Conservation (phyloP, 2,113 vertebrate genomes). For the Nycticryphes semicollaris region DNA sequence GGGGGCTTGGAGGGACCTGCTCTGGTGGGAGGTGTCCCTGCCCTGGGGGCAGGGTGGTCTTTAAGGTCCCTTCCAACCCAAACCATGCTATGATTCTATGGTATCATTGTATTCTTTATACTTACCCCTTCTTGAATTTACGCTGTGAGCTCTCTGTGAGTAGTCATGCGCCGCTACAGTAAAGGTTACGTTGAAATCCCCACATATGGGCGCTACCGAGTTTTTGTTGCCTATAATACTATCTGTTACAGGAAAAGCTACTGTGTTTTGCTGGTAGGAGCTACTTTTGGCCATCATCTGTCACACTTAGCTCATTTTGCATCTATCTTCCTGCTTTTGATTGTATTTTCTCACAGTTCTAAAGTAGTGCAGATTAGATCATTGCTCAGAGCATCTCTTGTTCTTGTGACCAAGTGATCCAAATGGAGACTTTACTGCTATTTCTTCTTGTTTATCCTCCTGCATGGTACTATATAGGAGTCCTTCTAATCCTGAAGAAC, state of each 20-base stretch:
- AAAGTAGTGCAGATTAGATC: neutral
- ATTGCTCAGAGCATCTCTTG: neutral
- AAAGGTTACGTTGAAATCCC: neutral
- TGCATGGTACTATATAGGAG: neutral
- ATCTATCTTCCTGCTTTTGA: neutral
- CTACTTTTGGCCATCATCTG: neutral
- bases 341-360: neutral
- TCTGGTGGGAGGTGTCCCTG: no score
- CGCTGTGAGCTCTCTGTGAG: neutral
- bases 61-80: neutral
- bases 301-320: neutral
- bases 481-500: neutral
- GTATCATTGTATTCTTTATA: neutral
- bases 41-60: no score
- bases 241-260: neutral
- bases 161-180: neutral
- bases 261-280: neutral
- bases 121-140: neutral
- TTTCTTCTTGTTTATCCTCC: neutral
- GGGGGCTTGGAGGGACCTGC: no score
- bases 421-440: neutral
- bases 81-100: neutral
- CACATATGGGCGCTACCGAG: no score
- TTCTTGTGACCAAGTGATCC: neutral
- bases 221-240: neutral